phyloP scores from a whole-genome alignment of 2,797 vertebrate species.

The Microctenopoma steveboyesi region DNA sequence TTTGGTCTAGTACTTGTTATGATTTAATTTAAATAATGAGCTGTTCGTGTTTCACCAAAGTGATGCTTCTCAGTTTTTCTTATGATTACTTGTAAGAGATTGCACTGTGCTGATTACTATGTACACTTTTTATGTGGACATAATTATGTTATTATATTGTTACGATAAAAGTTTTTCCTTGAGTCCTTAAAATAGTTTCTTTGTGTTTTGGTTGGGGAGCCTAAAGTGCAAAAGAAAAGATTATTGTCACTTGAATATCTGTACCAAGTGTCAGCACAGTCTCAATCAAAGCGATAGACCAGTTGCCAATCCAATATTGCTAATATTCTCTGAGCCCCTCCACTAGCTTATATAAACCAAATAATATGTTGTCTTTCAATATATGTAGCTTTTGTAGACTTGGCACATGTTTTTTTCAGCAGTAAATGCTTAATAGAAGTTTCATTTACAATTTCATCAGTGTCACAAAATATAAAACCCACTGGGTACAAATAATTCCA shows the following conservation, averaged over 20 bases:
- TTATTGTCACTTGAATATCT: background rate
- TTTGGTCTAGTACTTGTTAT: no score
- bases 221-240: background rate
- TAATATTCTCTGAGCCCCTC: background rate
- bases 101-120: background rate
- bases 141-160: no score
- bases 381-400: no score
- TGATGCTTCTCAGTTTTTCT: no score
- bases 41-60: no score
- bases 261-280: background rate
- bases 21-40: no score
- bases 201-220: background rate
- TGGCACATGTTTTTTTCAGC: background rate
- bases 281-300: background rate
- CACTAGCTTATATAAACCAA: background rate
- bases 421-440: constrained; percentile 20
- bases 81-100: no score
- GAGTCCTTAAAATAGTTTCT: background rate
- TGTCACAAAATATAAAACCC: constrained; percentile 22
- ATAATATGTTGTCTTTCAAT: background rate
- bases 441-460: constrained; percentile 13
- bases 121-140: background rate
- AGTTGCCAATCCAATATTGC: background rate
- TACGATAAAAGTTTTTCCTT: no score
- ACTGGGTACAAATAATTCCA: constrained; percentile 13